Conservation (phyloP, 1,140 invertebrate genomes). For the Mamestra configurata region DNA sequence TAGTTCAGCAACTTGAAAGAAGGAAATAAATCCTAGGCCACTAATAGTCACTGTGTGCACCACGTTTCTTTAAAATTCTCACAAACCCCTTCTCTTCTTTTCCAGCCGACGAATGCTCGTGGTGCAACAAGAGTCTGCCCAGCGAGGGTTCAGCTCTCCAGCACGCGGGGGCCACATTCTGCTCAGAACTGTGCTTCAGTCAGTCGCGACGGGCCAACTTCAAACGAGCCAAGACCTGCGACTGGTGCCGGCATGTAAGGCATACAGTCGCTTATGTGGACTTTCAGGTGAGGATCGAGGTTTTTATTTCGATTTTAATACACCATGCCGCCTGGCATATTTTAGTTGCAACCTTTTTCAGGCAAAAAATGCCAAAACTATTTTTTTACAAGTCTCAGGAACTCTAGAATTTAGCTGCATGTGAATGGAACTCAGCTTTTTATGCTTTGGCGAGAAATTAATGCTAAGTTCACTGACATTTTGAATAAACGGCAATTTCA, state of each 20-base stretch:
- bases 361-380: no score
- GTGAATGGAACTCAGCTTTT: no score
- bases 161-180: constrained; percentile 91
- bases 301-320: neutral
- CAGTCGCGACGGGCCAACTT: constrained; percentile 95
- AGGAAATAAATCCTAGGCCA: no score
- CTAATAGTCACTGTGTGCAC: no score
- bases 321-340: no score
- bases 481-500: no score
- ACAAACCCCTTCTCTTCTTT: constrained; percentile 53
- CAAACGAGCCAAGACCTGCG: constrained; percentile 97
- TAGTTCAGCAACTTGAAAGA: no score
- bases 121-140: constrained; percentile 89
- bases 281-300: constrained; percentile 87
- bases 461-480: no score
- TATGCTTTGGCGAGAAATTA: no score
- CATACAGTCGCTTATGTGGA: constrained; percentile 97
- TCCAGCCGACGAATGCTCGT: constrained; percentile 87
- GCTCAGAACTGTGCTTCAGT: constrained; percentile 96
- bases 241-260: constrained; percentile 96
- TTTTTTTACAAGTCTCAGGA: no score
- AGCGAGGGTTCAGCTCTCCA: constrained; percentile 88
- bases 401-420: no score
- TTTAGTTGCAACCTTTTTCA: no score
- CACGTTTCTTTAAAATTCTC: neutral